phyloP scores from a whole-genome alignment of 2,888 invertebrate genomes.

The Melanchra persicariae region DNA sequence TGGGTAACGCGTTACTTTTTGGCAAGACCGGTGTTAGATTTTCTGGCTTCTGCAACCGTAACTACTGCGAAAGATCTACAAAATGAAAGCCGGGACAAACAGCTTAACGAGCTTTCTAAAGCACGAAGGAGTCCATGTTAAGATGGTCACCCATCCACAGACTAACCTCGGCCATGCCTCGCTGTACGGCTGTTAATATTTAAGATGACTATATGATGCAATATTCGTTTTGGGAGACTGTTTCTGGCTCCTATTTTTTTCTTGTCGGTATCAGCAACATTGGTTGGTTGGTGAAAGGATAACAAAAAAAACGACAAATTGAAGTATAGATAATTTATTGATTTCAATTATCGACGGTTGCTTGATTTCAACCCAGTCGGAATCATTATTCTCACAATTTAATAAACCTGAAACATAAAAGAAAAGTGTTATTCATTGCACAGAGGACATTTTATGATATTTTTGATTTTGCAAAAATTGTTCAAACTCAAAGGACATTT shows the following conservation, averaged over 20 bases:
- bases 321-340: constrained; percentile 53
- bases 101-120: too few species aligned
- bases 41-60: too few species aligned
- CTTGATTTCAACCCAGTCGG: constrained; percentile 34
- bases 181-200: too few species aligned
- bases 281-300: constrained; percentile 2
- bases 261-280: background rate
- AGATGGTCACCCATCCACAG: too few species aligned
- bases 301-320: constrained; percentile 12
- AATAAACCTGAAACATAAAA: constrained; percentile 58
- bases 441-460: background rate
- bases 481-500: background rate
- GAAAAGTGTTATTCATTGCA: constrained; percentile 23
- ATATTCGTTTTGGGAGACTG: background rate
- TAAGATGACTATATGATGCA: background rate
- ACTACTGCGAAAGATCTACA: too few species aligned
- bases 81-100: too few species aligned
- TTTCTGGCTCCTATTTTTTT: background rate
- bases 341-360: constrained; percentile 40
- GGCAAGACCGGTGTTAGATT: too few species aligned
- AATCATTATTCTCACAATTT: constrained; percentile 24
- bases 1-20: too few species aligned
- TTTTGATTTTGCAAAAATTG: background rate
- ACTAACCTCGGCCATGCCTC: too few species aligned
- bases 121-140: too few species aligned